Evolutionary conservation across 2,797 vertebrate genomes (phyloP).

Genomic region (Microchirus variegatus): DNA sequence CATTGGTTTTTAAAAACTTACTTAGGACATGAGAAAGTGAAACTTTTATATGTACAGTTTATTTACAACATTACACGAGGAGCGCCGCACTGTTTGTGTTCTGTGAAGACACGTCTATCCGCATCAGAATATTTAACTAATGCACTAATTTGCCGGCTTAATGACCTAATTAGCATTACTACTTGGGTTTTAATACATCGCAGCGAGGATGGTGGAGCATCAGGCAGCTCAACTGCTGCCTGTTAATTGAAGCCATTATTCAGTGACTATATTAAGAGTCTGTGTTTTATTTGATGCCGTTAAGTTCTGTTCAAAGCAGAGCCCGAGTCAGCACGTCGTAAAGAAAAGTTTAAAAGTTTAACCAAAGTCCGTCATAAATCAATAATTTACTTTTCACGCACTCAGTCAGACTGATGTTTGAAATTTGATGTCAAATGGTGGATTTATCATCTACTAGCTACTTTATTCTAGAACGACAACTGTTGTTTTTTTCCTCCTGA

Average conservation of each 20-base stretch:
- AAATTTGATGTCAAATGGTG: no score
- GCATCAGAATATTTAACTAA: conserved; percentile 50
- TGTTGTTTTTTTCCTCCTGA: not conserved
- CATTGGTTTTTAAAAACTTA: no score
- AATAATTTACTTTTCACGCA: no score
- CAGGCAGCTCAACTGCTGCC: conserved; percentile 44
- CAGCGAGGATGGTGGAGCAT: conserved; percentile 31
- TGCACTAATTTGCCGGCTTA: conserved; percentile 53
- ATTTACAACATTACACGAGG: conserved; percentile 5
- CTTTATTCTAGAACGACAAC: no score
- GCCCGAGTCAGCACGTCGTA: not conserved
- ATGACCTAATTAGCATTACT: conserved; percentile 54
- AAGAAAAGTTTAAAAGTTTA: not conserved
- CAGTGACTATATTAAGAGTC: conserved; percentile 30
- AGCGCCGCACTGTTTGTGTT: not conserved
- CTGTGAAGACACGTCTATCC: conserved; percentile 28
- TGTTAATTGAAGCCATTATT: conserved; percentile 46
- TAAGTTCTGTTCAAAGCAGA: conserved; percentile 3
- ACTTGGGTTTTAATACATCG: conserved; percentile 55
- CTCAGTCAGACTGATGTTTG: no score
- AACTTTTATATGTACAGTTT: no score
- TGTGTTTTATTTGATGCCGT: conserved; percentile 25
- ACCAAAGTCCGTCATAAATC: no score
- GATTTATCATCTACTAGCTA: no score
- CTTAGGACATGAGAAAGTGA: no score